These are phyloP conservation scores for Typhlichthys subterraneus DNA, from an alignment of 2,797 vertebrate species.

Conservation along the genomic window DNA sequence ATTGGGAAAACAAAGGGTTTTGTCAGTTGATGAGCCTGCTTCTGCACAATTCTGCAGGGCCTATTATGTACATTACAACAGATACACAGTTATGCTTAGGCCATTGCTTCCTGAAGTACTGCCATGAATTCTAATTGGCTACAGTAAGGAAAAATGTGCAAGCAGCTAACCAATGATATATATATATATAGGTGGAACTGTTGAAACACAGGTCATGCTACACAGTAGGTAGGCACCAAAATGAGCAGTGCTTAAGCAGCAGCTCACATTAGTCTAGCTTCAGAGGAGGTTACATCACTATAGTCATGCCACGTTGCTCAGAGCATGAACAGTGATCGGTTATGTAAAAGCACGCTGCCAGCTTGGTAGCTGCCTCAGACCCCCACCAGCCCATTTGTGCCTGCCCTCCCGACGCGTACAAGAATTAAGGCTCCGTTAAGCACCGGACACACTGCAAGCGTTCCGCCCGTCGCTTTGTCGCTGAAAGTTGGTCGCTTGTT, in stretches of 20 bases:
- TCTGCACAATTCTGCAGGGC: constrained; percentile 48
- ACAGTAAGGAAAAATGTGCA: constrained; percentile 54
- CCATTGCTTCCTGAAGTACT: constrained; percentile 56
- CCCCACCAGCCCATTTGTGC: constrained; percentile 50
- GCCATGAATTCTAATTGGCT: constrained; percentile 59
- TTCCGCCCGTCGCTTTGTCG: constrained; percentile 56
- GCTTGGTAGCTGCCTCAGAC: constrained; percentile 56
- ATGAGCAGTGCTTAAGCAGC: constrained; percentile 66
- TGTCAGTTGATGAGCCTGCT: constrained; percentile 63
- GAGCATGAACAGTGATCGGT: constrained; percentile 72
- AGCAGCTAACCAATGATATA: constrained; percentile 44
- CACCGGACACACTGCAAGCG: constrained; percentile 28
- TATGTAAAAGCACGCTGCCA: constrained; percentile 74
- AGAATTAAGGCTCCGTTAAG: constrained; percentile 65
- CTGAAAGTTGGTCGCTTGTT: background rate
- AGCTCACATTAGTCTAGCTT: constrained; percentile 69
- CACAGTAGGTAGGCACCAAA: constrained; percentile 61
- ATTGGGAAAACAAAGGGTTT: constrained; percentile 56
- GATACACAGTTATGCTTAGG: constrained; percentile 52
- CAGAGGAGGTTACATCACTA: constrained; percentile 76
- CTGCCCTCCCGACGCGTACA: constrained; percentile 52
- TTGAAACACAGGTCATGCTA: constrained; percentile 56
- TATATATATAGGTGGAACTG: constrained; percentile 34
- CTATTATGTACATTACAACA: constrained; percentile 60
- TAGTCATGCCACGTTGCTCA: constrained; percentile 62